phyloP scores from a whole-genome alignment of 2,113 vertebrate species.

The Beaufortia kweichowensis region DNA sequence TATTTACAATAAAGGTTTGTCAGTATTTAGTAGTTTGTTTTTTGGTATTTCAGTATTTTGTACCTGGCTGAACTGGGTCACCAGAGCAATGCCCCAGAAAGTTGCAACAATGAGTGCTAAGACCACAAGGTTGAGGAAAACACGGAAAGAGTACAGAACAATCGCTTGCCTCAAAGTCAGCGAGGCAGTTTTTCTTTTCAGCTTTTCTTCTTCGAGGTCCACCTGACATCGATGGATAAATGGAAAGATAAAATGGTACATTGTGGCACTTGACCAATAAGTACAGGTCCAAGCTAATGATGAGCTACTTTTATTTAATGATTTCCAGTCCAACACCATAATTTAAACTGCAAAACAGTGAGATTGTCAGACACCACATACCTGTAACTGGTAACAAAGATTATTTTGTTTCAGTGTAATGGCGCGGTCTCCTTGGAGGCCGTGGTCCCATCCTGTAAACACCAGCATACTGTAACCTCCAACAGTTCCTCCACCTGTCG shows the following conservation, averaged over 20 bases:
- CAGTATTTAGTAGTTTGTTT: not conserved
- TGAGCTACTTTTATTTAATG: not conserved
- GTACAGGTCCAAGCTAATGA: not conserved
- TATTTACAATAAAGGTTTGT: not conserved
- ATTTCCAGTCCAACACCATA: not conserved
- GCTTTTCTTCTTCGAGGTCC: conserved; percentile 82
- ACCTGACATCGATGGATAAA: conserved; percentile 68
- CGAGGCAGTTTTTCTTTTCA: conserved; percentile 63
- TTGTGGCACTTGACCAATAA: not conserved
- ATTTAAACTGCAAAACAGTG: no score
- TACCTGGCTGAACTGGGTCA: conserved; percentile 76
- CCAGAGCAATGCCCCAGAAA: conserved; percentile 70
- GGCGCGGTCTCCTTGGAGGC: conserved; percentile 70
- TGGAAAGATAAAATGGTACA: no score
- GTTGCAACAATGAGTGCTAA: conserved; percentile 69
- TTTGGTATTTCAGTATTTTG: not conserved
- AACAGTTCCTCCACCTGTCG: conserved; percentile 72
- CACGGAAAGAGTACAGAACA: conserved; percentile 67
- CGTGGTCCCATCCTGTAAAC: conserved; percentile 85
- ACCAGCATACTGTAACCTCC: conserved; percentile 80
- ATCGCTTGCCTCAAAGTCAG: conserved; percentile 68
- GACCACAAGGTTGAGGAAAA: conserved; percentile 69
- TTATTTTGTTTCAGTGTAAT: conserved; percentile 78
- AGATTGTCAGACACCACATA: conserved; percentile 57
- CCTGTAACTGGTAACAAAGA: conserved; percentile 80